These are phyloP conservation scores for Protobothrops flavoviridis DNA, from an alignment of 2,113 vertebrate genomes.

Conservation along the genomic window DNA sequence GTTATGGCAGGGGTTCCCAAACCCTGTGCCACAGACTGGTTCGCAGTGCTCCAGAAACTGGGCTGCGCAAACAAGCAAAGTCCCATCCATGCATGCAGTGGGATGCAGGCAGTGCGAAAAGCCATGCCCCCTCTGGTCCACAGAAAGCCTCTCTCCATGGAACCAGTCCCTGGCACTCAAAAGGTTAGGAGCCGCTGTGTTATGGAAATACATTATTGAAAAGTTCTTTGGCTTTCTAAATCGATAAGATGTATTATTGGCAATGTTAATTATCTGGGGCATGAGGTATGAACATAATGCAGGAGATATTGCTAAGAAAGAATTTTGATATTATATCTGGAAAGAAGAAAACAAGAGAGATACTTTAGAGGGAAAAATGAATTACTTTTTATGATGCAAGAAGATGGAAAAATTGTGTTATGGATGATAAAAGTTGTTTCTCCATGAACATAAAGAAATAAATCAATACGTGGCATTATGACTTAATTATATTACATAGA, in stretches of 20 bases:
- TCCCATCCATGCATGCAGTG: background rate
- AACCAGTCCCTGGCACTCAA: background rate
- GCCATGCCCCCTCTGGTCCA: background rate
- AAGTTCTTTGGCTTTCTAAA: background rate
- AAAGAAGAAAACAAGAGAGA: slow-evolving; percentile 46
- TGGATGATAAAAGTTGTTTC: slow-evolving; percentile 68
- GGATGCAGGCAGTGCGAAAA: background rate
- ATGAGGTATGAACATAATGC: slow-evolving; percentile 36
- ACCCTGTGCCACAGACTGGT: background rate
- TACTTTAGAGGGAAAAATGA: slow-evolving; percentile 61
- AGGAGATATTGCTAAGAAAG: slow-evolving; percentile 38
- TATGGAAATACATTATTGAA: background rate
- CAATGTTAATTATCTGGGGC: slow-evolving; percentile 34
- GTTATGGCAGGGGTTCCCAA: background rate
- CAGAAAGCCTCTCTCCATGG: background rate
- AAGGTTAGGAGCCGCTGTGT: background rate
- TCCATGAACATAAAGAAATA: slow-evolving; percentile 68
- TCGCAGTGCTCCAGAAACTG: background rate
- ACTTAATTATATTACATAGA: slow-evolving; percentile 58
- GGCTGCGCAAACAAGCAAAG: background rate
- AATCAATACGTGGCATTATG: slow-evolving; percentile 64
- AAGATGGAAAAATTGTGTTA: slow-evolving; percentile 57
- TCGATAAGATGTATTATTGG: background rate
- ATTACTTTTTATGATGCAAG: slow-evolving; percentile 70
- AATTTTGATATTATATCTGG: slow-evolving; percentile 45